These are phyloP conservation scores for Phaethornis superciliosus DNA, from an alignment of 2,113 vertebrate species.

Conservation along the genomic window DNA sequence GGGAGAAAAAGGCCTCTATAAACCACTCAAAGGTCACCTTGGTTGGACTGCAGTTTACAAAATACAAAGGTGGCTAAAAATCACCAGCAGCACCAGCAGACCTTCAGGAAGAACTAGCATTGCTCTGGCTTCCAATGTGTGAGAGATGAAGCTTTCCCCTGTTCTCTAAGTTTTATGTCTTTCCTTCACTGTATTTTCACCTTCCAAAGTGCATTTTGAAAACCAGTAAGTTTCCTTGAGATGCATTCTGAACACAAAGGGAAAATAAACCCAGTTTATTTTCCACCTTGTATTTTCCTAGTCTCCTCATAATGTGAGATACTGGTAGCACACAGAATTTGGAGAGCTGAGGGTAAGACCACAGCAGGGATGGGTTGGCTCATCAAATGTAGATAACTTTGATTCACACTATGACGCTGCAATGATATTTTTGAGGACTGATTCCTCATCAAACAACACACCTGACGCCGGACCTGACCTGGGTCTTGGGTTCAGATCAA, in stretches of 20 bases:
- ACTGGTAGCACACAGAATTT: conserved; percentile 31
- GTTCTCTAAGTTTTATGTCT: neutral
- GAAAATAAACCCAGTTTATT: neutral
- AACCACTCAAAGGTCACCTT: conserved; percentile 21
- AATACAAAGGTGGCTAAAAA: conserved; percentile 13
- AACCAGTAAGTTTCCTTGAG: neutral
- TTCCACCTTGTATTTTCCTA: neutral
- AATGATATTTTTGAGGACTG: conserved; percentile 10
- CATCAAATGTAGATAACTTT: neutral
- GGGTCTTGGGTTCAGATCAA: neutral
- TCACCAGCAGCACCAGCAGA: conserved; percentile 2
- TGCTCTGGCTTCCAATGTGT: neutral
- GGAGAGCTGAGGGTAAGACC: conserved; percentile 5
- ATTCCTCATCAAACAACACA: neutral
- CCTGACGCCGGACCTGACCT: neutral
- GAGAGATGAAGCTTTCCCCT: neutral
- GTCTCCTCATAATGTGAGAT: neutral
- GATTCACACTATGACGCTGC: neutral
- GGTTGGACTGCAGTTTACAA: conserved; percentile 33
- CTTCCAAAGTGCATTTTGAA: conserved; percentile 74
- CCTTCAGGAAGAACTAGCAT: neutral
- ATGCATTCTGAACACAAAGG: conserved; percentile 39
- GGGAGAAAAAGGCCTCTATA: conserved; percentile 60
- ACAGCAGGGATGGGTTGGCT: conserved; percentile 37
- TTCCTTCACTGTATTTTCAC: conserved; percentile 54